phyloP scores from a whole-genome alignment of 2,888 invertebrate species.

The Drosophila quinaria region DNA sequence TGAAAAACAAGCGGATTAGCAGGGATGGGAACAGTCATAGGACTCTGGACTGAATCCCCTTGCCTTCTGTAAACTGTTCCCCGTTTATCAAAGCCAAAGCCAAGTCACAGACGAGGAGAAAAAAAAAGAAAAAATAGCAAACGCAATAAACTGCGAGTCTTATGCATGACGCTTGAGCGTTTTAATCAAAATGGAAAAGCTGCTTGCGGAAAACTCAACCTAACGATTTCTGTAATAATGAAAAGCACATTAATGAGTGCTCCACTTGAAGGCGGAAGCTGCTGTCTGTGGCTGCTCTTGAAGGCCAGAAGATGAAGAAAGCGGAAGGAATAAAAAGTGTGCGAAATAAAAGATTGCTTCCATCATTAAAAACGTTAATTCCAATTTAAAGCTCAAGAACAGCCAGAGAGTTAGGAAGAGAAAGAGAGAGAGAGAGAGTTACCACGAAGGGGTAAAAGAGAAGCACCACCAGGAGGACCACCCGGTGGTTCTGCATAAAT shows the following conservation, averaged over 20 bases:
- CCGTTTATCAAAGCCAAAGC: conserved; percentile 15
- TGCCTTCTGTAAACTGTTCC: neutral
- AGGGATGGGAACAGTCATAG: conserved; percentile 25
- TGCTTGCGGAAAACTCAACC: conserved; percentile 50
- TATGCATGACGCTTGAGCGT: conserved; percentile 57
- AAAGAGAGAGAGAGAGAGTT: conserved; percentile 3
- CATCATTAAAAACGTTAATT: conserved; percentile 84
- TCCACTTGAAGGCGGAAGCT: conserved; percentile 20
- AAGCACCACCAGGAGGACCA: conserved; percentile 3
- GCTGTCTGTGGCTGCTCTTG: conserved; percentile 24
- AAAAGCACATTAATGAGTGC: conserved; percentile 58
- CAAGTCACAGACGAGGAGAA: conserved; percentile 49
- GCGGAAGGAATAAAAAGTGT: conserved; percentile 25
- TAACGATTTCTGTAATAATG: conserved; percentile 64
- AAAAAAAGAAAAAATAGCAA: conserved; percentile 21
- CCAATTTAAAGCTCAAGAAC: conserved; percentile 73
- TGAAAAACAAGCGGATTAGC: conserved; percentile 77
- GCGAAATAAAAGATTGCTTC: conserved; percentile 47
- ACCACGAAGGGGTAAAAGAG: conserved; percentile 6
- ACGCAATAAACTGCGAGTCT: conserved; percentile 64
- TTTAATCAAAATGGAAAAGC: conserved; percentile 62
- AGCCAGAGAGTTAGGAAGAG: conserved; percentile 21
- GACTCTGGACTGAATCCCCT: neutral
- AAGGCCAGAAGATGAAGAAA: conserved; percentile 7
- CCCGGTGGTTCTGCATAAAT: conserved; percentile 63